These are phyloP conservation scores for Microchirus variegatus DNA, from an alignment of 2,797 vertebrate species.

Conservation along the genomic window DNA sequence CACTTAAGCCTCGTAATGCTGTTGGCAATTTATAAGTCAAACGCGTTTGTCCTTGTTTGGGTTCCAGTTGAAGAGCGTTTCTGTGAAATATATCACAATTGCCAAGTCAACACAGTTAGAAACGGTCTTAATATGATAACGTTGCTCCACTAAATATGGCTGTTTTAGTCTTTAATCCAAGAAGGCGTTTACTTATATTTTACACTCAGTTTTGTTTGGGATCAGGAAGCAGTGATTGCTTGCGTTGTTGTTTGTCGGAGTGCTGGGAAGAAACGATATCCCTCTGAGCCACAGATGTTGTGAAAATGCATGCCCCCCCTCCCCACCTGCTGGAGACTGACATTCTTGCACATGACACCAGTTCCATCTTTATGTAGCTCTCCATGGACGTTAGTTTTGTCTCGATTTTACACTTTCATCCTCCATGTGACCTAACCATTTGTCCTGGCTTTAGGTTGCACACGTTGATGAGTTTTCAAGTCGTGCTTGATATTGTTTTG, in stretches of 20 bases:
- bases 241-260: constrained; percentile 21
- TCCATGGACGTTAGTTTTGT: constrained; percentile 43
- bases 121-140: neutral
- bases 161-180: neutral
- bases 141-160: neutral
- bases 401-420: constrained; percentile 51
- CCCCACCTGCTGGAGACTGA: constrained; percentile 9
- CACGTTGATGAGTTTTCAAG: constrained; percentile 52
- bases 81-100: too few relatives aligned
- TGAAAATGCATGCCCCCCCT: constrained; percentile 31
- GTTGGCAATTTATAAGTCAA: too few relatives aligned
- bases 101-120: too few relatives aligned
- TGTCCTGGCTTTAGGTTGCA: constrained; percentile 66
- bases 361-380: constrained; percentile 30
- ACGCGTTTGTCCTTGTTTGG: too few relatives aligned
- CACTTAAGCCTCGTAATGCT: too few relatives aligned
- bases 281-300: neutral
- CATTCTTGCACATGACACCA: constrained; percentile 30
- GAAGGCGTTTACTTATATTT: neutral
- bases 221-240: constrained; percentile 3
- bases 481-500: constrained; percentile 27
- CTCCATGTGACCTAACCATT: constrained; percentile 66
- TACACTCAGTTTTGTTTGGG: neutral
- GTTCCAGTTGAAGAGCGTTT: too few relatives aligned
- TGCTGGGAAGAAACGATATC: constrained; percentile 21